Conservation (phyloP, 1,140 invertebrate species). For the Ceratoteleas bidentatus region DNA sequence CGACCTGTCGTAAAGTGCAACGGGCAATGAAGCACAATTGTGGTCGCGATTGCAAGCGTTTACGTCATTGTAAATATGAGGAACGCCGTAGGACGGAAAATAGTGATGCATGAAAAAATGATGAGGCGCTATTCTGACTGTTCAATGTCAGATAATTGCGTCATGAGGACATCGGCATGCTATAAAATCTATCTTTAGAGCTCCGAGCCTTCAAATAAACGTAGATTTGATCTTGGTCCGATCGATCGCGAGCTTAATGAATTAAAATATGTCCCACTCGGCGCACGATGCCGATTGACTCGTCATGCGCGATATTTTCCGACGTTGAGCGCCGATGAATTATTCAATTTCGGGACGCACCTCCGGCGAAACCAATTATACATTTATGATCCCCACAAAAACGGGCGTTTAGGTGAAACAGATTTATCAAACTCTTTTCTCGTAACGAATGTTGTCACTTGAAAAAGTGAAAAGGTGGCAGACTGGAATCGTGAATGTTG, state of each 20-base stretch:
- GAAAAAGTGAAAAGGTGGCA: too few relatives aligned
- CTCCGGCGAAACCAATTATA: too few relatives aligned
- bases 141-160: constrained; percentile 67
- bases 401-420: too few relatives aligned
- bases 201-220: constrained; percentile 54
- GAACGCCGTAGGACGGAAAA: constrained; percentile 30
- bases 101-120: constrained; percentile 52
- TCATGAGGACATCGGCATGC: constrained; percentile 63
- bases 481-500: too few relatives aligned
- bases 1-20: too few relatives aligned
- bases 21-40: not conserved
- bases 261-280: constrained; percentile 33
- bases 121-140: constrained; percentile 63
- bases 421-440: too few relatives aligned
- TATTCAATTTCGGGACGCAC: too few relatives aligned
- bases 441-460: too few relatives aligned
- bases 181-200: constrained; percentile 57
- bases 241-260: constrained; percentile 51
- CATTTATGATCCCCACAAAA: too few relatives aligned
- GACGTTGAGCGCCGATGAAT: too few relatives aligned
- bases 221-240: constrained; percentile 42
- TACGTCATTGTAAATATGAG: constrained; percentile 49
- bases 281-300: constrained; percentile 18
- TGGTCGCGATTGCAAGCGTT: constrained; percentile 19
- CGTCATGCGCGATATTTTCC: constrained; percentile 7